Base-by-base conservation (phyloP, 2,888 invertebrate species). In the Dione juno region DNA sequence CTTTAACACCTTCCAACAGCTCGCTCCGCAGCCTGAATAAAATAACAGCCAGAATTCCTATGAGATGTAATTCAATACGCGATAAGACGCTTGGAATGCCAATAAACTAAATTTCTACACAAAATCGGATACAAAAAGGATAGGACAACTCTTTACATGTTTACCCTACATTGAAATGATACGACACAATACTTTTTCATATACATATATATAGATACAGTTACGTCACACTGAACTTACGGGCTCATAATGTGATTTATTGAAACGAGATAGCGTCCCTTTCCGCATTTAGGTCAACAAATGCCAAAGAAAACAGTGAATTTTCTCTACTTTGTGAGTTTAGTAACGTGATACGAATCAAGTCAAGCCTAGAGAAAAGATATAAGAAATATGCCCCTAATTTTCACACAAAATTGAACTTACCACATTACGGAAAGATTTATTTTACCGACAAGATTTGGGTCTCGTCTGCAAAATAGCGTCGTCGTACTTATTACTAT, bases 1-100 rank as follows among this genome's bases (percentile, higher is more conserved):
- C 86, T 88, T 91, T 90, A 90, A 89, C 91, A 91, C 91, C 89
- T 91, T 87, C 88, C 89, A 88, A 90, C 85, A 82, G 82, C 79
- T 84, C 84, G 85, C 84, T 87, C 86, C 89, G 87, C 84, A 84
- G 80, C 79, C 81, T 91, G 89, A 92, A 92, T 92, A 91, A 91
- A 88, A 88, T 88, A 90, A 85, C 83, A 82, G 79, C 79, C 78
- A 74, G 73, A 80, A 86, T 81, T 80, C 88, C 85, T 84, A 82
- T 81, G 87, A 82, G 85, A 84, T 74, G 82, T 81, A 80, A 86
- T 86, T 87, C 84, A 85, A 81, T 81, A 81, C 80, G 77, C 79
- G 74, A 79, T 79, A 76, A 76, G 77, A 79, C 78, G 77, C 77
- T 77, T 76, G 78, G 75, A 83, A 83, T 82, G 78, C 78, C 75